A percentile compares a stretch with the other conserved stretches of the same genome.
phyloP scores from a whole-genome alignment of 2,888 invertebrate genomes.

The Corbicula japonica region DNA sequence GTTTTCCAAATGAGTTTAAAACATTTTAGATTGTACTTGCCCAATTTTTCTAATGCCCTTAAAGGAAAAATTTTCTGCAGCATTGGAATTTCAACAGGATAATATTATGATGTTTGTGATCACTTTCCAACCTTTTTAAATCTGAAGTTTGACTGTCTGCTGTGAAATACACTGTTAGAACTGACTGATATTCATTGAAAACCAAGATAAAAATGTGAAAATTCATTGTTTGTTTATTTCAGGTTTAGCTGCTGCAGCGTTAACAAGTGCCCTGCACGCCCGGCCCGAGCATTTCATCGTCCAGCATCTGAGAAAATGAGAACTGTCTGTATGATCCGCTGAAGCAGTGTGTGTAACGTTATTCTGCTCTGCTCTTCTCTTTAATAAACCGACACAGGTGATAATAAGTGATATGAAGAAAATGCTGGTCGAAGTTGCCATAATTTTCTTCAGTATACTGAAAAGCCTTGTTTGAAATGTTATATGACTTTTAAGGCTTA shows the following conservation, averaged over 20 bases:
- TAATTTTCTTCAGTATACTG: not conserved
- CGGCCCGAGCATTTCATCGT: constrained; percentile 65
- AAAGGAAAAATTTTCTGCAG: not conserved
- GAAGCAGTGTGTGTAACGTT: not conserved
- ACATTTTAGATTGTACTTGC: no score
- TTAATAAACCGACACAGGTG: not conserved
- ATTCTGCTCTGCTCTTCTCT: not conserved
- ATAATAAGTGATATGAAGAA: not conserved
- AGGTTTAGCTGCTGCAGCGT: constrained; percentile 58
- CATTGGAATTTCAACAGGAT: not conserved
- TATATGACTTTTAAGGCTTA: not conserved
- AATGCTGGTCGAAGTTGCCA: not conserved
- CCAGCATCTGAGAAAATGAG: constrained; percentile 61
- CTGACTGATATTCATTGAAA: no score
- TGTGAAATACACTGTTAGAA: no score
- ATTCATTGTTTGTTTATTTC: no score
- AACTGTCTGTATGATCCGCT: constrained; percentile 14
- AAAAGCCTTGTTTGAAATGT: not conserved
- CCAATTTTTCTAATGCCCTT: no score
- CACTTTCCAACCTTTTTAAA: not conserved
- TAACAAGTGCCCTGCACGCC: constrained; percentile 56
- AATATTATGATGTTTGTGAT: not conserved
- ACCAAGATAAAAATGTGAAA: no score
- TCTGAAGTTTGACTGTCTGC: constrained; percentile 6
- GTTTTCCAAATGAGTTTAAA: no score